Evolutionary conservation across 2,113 vertebrate genomes (phyloP).

Genomic region (Lanius ludovicianus): DNA sequence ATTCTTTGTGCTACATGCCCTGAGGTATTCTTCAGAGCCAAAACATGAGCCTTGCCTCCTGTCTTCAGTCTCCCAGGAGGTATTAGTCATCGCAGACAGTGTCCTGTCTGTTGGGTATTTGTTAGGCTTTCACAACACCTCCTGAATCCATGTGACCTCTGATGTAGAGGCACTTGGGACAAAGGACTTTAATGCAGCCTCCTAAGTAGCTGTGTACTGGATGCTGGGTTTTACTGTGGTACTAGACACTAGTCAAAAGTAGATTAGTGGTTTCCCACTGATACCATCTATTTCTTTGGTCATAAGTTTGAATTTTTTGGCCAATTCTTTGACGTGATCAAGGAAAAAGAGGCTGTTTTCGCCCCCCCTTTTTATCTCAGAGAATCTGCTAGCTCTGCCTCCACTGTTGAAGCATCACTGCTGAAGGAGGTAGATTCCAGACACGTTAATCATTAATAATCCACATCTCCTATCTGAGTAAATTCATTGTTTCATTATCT

Average conservation of each 20-base stretch:
- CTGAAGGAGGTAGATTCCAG: not conserved
- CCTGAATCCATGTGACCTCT: not conserved
- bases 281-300: not conserved
- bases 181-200: not conserved
- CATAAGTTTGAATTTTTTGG: not conserved
- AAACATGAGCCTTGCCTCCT: not conserved
- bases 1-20: not conserved
- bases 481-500: not conserved
- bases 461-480: not conserved
- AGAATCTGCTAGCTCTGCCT: not conserved
- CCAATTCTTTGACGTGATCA: not conserved
- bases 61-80: not conserved
- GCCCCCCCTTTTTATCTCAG: not conserved
- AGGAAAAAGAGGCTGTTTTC: not conserved
- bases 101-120: accelerated
- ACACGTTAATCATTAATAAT: not conserved
- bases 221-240: not conserved
- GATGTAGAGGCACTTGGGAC: not conserved
- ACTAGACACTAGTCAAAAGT: not conserved
- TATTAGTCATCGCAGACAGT: not conserved
- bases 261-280: not conserved
- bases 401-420: not conserved
- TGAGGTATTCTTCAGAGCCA: not conserved
- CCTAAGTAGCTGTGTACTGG: not conserved
- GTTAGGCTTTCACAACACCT: not conserved